These are phyloP conservation scores for Thamnophis elegans DNA, from an alignment of 2,797 vertebrate species.

Conservation along the genomic window DNA sequence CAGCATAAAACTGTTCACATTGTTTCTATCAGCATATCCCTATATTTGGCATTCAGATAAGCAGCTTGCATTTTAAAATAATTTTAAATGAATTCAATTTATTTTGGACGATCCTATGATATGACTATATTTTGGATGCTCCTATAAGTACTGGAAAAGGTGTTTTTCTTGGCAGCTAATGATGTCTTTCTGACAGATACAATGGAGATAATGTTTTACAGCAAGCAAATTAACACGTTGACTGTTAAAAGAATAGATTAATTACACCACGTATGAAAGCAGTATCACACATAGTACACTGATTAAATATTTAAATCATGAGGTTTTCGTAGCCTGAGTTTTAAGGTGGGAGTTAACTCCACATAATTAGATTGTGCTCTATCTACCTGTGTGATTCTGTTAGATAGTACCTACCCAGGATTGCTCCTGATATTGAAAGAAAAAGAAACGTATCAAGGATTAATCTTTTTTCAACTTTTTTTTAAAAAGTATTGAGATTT, in stretches of 20 bases:
- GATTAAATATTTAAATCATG: not conserved
- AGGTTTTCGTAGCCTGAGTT: not conserved
- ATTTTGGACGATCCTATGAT: not conserved
- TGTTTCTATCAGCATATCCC: not conserved
- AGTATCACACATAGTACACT: not conserved
- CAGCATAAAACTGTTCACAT: not conserved
- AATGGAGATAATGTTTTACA: not conserved
- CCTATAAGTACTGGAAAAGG: not conserved
- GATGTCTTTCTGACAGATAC: not conserved
- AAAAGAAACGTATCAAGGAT: not conserved
- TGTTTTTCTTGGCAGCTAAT: not conserved
- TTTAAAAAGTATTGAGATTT: not conserved
- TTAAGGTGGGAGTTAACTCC: not conserved
- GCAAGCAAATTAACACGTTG: not conserved
- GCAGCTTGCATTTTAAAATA: not conserved
- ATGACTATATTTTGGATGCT: not conserved
- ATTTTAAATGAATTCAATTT: not conserved
- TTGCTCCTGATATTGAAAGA: not conserved
- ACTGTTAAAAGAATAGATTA: not conserved
- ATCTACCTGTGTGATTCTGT: not conserved
- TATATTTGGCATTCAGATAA: not conserved
- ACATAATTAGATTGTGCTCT: not conserved
- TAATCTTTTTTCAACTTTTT: not conserved
- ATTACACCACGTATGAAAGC: not conserved
- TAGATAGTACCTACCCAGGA: not conserved